Evolutionary conservation across 1,140 invertebrate species (phyloP).

Genomic region (Megalonaias nervosa): DNA sequence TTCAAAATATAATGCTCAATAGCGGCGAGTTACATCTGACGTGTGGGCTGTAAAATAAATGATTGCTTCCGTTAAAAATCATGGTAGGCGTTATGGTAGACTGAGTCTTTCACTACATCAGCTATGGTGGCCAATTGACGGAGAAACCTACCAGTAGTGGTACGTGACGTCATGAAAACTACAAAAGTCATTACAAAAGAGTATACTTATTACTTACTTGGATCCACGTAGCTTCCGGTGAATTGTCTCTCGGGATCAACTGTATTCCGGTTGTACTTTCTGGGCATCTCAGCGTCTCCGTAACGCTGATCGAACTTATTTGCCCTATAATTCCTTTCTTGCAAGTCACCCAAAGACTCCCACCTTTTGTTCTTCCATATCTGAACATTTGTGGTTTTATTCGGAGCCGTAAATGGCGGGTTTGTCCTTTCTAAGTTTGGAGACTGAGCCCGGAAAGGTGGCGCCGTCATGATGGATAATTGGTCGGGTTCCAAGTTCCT

Average conservation of each 20-base stretch:
- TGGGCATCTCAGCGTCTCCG: neutral
- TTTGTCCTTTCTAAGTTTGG: slow-evolving; percentile 1
- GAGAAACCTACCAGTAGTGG: too few relatives aligned
- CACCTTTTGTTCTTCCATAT: slow-evolving; percentile 12
- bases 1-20: too few relatives aligned
- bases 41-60: too few relatives aligned
- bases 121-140: too few relatives aligned
- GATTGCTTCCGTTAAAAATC: too few relatives aligned
- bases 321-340: slow-evolving; percentile 8
- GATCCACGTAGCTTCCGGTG: slow-evolving; percentile 33
- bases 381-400: slow-evolving; percentile 10
- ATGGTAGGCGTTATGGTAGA: too few relatives aligned
- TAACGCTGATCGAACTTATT: slow-evolving; percentile 2
- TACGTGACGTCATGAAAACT: too few relatives aligned
- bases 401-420: slow-evolving; percentile 26
- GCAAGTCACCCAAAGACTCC: slow-evolving; percentile 25
- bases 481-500: slow-evolving; percentile 12
- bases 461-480: slow-evolving; percentile 25
- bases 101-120: too few relatives aligned
- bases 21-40: too few relatives aligned
- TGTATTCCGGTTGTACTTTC: neutral
- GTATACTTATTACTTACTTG: slow-evolving; percentile 21
- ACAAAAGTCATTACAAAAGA: neutral
- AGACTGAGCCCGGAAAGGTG: slow-evolving; percentile 14
- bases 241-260: slow-evolving; percentile 26